Evolutionary conservation across 1,140 invertebrate species (phyloP), one percentile per base, ranked within the genome.

Genomic region (Drosophila aff.): DNA sequence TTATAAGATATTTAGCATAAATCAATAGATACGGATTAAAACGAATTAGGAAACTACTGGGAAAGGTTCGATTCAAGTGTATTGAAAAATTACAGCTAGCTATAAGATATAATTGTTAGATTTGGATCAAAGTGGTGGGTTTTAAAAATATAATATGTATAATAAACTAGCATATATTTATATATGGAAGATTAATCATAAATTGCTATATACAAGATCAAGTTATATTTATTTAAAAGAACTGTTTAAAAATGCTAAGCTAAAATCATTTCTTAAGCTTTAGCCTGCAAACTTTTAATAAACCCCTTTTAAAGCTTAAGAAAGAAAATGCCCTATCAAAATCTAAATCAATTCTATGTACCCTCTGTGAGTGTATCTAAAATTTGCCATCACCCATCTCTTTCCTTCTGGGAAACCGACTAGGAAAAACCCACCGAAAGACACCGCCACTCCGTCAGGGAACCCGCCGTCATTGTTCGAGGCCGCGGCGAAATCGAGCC

Each of bases 401-500:
- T 28, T 10, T n/a, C 16, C 18, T 15, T 36, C 6, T 58, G 6
- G 55, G 13, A 59, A 59, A 26, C 38, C 38, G 10, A 41, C 16
- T 18, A 13, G 38, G 26, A 33, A 31, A 58, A 28, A n/a, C 55
- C 44, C 26, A n/a, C 21, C 31, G 18, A 63, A 63, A 49, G 40
- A 64, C 43, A 18, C 28, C 50, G 23, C 21, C 44, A 72, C 53
- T 50, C 31, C 13, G 50, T n/a, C 61, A n/a, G 13, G 23, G n/a
- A 16, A 59, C 18, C 61, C 66, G 11, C 47, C 66, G 52, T 62
- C 83, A 87, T 87, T 87, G 84, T 87, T 87, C 79, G 21, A 73
- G 81, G 73, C 75, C 81, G 84, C 77, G 71, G 46, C 81, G 81
- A 64, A 87, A 87, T 89, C 82, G 84, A 87, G 84, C 84, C 71